These are phyloP conservation scores for Lycaon pictus DNA, from an alignment of 2,113 vertebrate species.

Conservation along the genomic window DNA sequence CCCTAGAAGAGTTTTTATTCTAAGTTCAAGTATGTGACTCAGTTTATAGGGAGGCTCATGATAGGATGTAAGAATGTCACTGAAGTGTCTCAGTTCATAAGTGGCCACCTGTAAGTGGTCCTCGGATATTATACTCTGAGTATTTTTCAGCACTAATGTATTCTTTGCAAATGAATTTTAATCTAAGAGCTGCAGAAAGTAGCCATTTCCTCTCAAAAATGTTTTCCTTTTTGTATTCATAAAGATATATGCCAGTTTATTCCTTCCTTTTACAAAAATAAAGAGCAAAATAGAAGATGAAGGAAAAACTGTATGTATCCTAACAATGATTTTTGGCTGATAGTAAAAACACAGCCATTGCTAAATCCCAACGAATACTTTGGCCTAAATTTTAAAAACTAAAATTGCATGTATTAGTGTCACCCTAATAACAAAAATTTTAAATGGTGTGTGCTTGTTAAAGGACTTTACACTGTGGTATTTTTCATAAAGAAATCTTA, in stretches of 20 bases:
- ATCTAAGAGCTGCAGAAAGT: constrained; percentile 17
- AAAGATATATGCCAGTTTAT: not conserved
- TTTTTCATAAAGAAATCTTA: constrained; percentile 47
- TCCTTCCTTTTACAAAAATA: constrained; percentile 10
- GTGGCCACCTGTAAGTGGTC: not conserved
- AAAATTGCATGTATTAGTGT: constrained; percentile 2
- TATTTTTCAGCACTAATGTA: not conserved
- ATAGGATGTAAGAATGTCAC: not conserved
- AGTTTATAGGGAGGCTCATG: not conserved
- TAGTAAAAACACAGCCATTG: not conserved
- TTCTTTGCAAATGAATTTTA: constrained; percentile 11
- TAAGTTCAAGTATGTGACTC: not conserved
- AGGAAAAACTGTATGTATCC: not conserved
- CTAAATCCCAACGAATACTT: constrained; percentile 8
- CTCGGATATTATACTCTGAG: not conserved
- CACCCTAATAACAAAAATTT: not conserved
- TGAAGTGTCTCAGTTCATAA: not conserved
- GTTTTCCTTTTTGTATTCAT: constrained; percentile 11
- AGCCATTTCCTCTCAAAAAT: constrained; percentile 10
- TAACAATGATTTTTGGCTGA: constrained; percentile 28
- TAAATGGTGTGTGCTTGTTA: not conserved
- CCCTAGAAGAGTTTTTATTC: not conserved
- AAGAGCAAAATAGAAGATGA: not conserved
- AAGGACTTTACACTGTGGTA: not conserved
- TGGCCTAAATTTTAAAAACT: not conserved